phyloP scores from a whole-genome alignment of 2,888 invertebrate genomes.

The Scaeva pyrastri region DNA sequence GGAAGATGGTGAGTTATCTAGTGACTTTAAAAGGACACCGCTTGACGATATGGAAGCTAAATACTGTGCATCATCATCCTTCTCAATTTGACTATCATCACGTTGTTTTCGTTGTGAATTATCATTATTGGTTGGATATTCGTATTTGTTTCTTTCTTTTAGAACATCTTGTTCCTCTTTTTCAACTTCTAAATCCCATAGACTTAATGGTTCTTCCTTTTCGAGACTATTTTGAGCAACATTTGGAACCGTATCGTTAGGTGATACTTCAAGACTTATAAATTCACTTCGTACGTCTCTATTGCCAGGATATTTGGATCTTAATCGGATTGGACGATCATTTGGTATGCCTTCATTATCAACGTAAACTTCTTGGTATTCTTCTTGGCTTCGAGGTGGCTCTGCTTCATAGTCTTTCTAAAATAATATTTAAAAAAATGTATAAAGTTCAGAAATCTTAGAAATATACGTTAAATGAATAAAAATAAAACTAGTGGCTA shows the following conservation, averaged over 20 bases:
- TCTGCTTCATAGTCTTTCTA: slow-evolving; percentile 82
- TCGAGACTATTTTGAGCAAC: slow-evolving; percentile 77
- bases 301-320: slow-evolving; percentile 82
- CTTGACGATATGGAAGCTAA: slow-evolving; percentile 82
- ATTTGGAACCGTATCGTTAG: slow-evolving; percentile 73
- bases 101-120: slow-evolving; percentile 58
- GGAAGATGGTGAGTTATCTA: slow-evolving; percentile 82
- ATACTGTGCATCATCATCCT: slow-evolving; percentile 80
- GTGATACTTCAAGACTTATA: slow-evolving; percentile 75
- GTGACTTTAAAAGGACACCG: slow-evolving; percentile 84
- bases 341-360: slow-evolving; percentile 80
- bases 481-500: too few species aligned
- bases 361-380: slow-evolving; percentile 82
- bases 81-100: slow-evolving; percentile 58
- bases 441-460: too few species aligned
- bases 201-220: slow-evolving; percentile 80
- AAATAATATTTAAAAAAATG: not conserved
- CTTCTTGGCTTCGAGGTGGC: slow-evolving; percentile 79
- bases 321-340: slow-evolving; percentile 81
- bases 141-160: slow-evolving; percentile 78
- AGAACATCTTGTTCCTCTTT: slow-evolving; percentile 84
- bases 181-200: slow-evolving; percentile 86
- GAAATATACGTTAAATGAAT: too few species aligned
- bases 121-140: slow-evolving; percentile 67
- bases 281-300: slow-evolving; percentile 82